These are phyloP conservation scores for Leucosticte australis DNA, from an alignment of 2,113 vertebrate genomes.

Conservation along the genomic window DNA sequence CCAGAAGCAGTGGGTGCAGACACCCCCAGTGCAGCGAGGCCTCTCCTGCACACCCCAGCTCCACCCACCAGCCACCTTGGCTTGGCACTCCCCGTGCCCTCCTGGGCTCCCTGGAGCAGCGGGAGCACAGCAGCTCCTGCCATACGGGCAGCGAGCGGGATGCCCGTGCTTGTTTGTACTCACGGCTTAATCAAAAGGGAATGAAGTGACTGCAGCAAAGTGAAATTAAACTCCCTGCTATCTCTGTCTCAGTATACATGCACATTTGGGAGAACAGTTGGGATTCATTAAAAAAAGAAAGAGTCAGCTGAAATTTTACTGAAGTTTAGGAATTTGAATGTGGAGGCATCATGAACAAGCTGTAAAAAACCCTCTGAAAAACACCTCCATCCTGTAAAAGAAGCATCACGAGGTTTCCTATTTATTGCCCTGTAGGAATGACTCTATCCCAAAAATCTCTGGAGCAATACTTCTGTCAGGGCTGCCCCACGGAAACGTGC, in stretches of 20 bases:
- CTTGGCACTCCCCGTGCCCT: accelerated
- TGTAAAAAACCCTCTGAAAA: background rate
- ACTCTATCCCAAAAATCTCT: accelerated
- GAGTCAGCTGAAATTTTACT: background rate
- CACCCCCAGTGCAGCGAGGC: accelerated
- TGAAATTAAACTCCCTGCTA: background rate
- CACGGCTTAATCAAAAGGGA: background rate
- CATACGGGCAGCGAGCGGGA: background rate
- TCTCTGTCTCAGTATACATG: background rate
- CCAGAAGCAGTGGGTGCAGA: background rate
- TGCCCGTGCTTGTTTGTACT: background rate
- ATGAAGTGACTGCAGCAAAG: background rate
- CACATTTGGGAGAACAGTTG: background rate
- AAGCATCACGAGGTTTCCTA: background rate
- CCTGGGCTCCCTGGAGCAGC: background rate
- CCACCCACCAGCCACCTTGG: background rate
- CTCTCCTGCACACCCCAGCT: background rate
- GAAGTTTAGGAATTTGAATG: background rate
- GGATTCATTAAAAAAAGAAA: background rate
- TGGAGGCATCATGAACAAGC: background rate
- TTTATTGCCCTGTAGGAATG: accelerated
- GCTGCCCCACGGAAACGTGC: accelerated
- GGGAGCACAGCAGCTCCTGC: background rate
- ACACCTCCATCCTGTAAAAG: background rate
- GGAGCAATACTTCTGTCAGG: background rate